Evolutionary conservation across 2,113 vertebrate species (phyloP), one percentile per base, ranked within the genome.

Genomic region (Aegotheles bennettii): DNA sequence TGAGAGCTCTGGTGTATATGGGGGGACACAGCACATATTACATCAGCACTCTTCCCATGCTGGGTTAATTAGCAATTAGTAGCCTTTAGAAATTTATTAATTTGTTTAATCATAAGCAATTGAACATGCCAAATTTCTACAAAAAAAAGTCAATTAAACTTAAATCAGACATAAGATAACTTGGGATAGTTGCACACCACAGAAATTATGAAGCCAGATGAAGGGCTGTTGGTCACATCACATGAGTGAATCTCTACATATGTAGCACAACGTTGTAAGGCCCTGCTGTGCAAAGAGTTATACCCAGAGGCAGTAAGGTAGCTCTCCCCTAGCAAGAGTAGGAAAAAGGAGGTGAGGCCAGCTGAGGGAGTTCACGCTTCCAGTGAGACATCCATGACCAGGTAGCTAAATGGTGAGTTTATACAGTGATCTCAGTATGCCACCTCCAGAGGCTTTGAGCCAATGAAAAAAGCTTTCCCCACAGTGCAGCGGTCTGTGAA

Each of bases 101-200:
- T 51, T 90, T 89, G 5, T 70, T 89, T 75, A 64, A 80, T 31
- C 40, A n/a, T 48, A 92, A 76, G 57, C 93, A 96, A 84, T 26
- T 51, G 15, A 50, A 84, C 3, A 45, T 43, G 40, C 8, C 3
- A 28, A 36, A 74, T 68, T 78, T 89, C 60, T 47, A 2, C 0
- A 1, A 60, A 85, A 70, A 29, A 29, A 0, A 35, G 3, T 6
- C 4, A 67, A 50, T 35, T 60, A 26, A 80, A 40, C 9, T 28
- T 48, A 51, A 86, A 67, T 57, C 13, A 56, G 35, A 40, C 11
- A 13, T 45, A 81, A 57, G 7, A 47, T 15, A 64, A 47, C 13
- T 50, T 73, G 26, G 20, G 26, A 88, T 81, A 78, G 10, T 7
- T 93, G 40, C 4, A 54, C 10, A 9, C 5, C 21, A 26, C 2